These are phyloP conservation scores for Micronycteris hirsuta DNA, from an alignment of 2,113 vertebrate species.

Conservation along the genomic window DNA sequence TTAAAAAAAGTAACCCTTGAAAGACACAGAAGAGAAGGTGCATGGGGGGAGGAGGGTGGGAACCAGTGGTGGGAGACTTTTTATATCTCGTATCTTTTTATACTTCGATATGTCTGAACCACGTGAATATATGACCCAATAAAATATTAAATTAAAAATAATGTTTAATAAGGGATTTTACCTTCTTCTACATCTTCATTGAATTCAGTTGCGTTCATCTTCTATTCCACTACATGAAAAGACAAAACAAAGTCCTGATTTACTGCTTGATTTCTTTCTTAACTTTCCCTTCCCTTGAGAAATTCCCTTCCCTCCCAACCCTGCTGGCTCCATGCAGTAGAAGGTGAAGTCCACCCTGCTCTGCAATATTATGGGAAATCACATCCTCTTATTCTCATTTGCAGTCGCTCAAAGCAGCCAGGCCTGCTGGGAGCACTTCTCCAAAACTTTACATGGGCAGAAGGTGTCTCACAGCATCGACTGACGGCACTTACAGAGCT, in stretches of 20 bases:
- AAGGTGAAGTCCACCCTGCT: neutral
- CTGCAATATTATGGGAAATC: neutral
- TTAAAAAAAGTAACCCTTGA: neutral
- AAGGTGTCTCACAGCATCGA: neutral
- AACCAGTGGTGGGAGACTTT: neutral
- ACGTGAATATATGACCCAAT: neutral
- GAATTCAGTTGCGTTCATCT: slow-evolving; percentile 88
- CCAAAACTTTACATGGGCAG: neutral
- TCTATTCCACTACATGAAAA: slow-evolving; percentile 79
- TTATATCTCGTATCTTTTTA: neutral
- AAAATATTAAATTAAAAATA: slow-evolving; percentile 23
- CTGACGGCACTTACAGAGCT: neutral
- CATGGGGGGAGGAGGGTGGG: neutral
- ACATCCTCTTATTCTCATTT: neutral
- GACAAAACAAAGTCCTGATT: slow-evolving; percentile 56
- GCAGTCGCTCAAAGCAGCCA: neutral
- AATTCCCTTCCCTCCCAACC: neutral
- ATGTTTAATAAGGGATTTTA: slow-evolving; percentile 19
- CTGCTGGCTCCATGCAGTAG: neutral
- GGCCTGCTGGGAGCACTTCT: neutral
- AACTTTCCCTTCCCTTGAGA: neutral
- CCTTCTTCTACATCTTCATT: slow-evolving; percentile 84
- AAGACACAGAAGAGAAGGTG: neutral
- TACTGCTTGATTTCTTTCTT: neutral
- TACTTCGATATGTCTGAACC: neutral